Evolutionary conservation across 2,113 vertebrate species (phyloP).

Genomic region (Poeciliopsis retropinna): DNA sequence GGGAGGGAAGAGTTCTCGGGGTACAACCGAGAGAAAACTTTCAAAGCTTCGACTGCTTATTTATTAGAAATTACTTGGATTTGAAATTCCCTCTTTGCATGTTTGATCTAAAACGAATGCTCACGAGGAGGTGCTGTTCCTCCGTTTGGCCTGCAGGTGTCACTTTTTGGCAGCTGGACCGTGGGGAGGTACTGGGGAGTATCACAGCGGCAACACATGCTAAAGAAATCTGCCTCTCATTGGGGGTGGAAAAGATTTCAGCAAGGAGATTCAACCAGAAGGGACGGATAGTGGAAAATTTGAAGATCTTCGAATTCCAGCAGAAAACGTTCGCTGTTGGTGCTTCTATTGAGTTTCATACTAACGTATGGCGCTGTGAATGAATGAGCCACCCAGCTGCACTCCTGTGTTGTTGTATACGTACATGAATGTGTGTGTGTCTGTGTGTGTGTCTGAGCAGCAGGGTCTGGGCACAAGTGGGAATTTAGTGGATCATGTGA

Average conservation of each 20-base stretch:
- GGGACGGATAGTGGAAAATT: slow-evolving; percentile 27
- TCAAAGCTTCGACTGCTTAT: background rate
- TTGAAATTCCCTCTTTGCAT: background rate
- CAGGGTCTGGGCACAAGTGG: slow-evolving; percentile 49
- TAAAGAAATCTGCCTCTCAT: slow-evolving; percentile 59
- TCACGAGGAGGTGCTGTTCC: slow-evolving; percentile 52
- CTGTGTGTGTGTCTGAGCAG: slow-evolving; percentile 23
- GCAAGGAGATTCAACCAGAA: slow-evolving; percentile 24
- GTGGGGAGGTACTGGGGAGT: background rate
- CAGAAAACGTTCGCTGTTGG: too few species aligned
- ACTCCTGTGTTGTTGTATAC: slow-evolving; percentile 32
- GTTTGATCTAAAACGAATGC: background rate
- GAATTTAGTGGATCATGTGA: slow-evolving; percentile 70
- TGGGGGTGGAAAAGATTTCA: slow-evolving; percentile 44
- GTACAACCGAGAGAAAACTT: background rate
- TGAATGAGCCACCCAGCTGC: slow-evolving; percentile 53
- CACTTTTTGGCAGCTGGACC: slow-evolving; percentile 58
- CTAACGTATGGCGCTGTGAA: slow-evolving; percentile 36
- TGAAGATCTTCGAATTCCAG: slow-evolving; percentile 1
- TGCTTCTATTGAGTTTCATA: slow-evolving; percentile 51
- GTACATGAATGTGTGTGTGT: slow-evolving; percentile 35
- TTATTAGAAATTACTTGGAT: background rate
- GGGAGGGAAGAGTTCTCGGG: slow-evolving; percentile 25
- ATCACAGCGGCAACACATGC: slow-evolving; percentile 54
- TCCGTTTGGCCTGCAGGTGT: slow-evolving; percentile 67